A percentile compares a stretch with the other conserved stretches of the same genome.
phyloP scores from a whole-genome alignment of 2,113 vertebrate species.

The Tychaedon coryphoeus region DNA sequence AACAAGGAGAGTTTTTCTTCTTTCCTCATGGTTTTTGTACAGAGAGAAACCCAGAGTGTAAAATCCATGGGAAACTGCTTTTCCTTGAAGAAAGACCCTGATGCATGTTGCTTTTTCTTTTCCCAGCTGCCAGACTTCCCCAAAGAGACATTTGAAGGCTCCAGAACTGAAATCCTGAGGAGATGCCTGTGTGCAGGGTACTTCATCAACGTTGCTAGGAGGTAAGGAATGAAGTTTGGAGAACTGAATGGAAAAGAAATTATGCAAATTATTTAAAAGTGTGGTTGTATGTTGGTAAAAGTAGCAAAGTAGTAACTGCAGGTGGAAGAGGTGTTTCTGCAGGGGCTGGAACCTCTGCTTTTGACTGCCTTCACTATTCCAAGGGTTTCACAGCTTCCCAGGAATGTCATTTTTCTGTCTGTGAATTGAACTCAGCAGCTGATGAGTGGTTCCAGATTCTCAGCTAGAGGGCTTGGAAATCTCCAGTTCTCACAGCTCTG shows the following conservation, averaged over 20 bases:
- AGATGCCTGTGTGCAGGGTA: constrained; percentile 92
- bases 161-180: constrained; percentile 85
- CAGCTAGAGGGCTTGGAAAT: not conserved
- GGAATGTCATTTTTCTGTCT: not conserved
- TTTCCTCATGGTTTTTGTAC: not conserved
- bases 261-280: not conserved
- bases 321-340: not conserved
- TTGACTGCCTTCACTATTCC: not conserved
- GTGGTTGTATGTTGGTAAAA: not conserved
- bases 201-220: constrained; percentile 92
- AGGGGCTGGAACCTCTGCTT: not conserved
- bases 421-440: not conserved
- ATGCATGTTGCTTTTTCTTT: not conserved
- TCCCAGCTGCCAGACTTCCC: constrained; percentile 86
- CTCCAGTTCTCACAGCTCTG: not conserved
- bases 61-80: not conserved
- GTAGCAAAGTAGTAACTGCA: not conserved
- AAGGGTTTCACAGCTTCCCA: not conserved
- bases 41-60: not conserved
- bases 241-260: not conserved
- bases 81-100: not conserved
- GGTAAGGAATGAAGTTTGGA: constrained; percentile 61
- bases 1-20: not conserved
- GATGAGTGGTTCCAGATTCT: not conserved
- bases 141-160: constrained; percentile 83